Evolutionary conservation across 30 jellyfish, hydroid and myxozoan genomes (phyloP).

Genomic region (Aurelia aurita complex sp. Pacific): DNA sequence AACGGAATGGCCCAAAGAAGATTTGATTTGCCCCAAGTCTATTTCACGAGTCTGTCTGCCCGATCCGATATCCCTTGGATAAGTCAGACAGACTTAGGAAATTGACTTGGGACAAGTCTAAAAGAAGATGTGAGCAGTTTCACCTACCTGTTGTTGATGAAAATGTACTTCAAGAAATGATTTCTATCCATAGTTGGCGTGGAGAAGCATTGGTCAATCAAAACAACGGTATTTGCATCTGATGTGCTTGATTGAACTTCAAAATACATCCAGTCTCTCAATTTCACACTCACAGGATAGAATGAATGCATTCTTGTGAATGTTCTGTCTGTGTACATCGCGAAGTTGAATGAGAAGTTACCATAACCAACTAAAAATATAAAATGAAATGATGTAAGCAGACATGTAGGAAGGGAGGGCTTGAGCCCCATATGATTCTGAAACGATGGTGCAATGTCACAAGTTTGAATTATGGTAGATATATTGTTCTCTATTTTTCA

Average conservation of each 20-base stretch:
- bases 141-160: constrained; percentile 40
- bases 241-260: constrained; percentile 26
- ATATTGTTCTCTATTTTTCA: too few species aligned
- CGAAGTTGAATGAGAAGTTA: constrained; percentile 28
- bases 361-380: constrained; percentile 26
- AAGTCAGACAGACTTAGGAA: too few species aligned
- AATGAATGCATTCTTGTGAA: constrained; percentile 1
- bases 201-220: constrained; percentile 46
- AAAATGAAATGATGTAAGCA: not conserved
- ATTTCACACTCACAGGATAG: constrained; percentile 30
- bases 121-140: too few species aligned
- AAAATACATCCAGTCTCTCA: constrained; percentile 35
- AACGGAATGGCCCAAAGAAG: too few species aligned
- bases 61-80: too few species aligned
- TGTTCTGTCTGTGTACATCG: constrained; percentile 31
- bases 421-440: too few species aligned
- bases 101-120: too few species aligned
- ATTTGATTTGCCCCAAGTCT: too few species aligned
- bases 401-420: too few species aligned
- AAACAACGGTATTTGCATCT: not conserved
- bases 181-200: constrained; percentile 42
- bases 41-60: too few species aligned
- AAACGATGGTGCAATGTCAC: too few species aligned
- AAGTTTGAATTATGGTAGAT: too few species aligned
- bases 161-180: constrained; percentile 14